Base-by-base conservation (phyloP, 2,797 vertebrate genomes). In the Rachycentron canadum region DNA sequence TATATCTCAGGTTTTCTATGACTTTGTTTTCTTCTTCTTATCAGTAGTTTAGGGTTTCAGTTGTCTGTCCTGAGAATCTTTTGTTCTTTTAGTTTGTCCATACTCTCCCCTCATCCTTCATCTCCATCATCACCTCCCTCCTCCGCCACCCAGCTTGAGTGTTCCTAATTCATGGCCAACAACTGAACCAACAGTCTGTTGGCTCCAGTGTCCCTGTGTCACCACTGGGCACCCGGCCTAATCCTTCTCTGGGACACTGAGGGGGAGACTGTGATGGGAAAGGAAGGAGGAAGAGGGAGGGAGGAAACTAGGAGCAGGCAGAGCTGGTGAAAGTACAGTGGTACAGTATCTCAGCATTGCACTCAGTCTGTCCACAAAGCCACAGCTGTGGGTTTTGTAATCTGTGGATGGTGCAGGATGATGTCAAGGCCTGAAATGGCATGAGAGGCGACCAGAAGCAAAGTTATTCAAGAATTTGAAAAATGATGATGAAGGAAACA, bases 141-240 rank as follows among this genome's bases (percentile, higher is more conserved):
- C 43, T 30, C 73, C 6, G 16, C 59, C 67, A 53, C 78, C 60
- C 11, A 23, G 60, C 67, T 69, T 75, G 36, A 87, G 72, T 55
- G 49, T 82, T 87, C 69, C 85, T 78, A 77, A 77, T 81, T 89
- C 73, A 66, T 72, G 40, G 63, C 79, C 69, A 73, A 76, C 74
- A 86, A 89, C 86, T 88, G 85, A 92, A 90, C 84, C 79, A 84
- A 89, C 81, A 86, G 85, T 77, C 72, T 85, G 76, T 82, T 87
- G 75, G 83, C 83, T 86, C 72, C 74, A 16, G 64, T 84, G 79
- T 84, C 79, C 68, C 84, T 81, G 89, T 90, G 86, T 88, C 82
- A 86, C 75, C 69, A 74, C 68, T 76, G 89, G 93, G 93, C 90
- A 86, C 16, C 3, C n/a, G 43, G 89, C 91, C 91, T 89, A 92